Evolutionary conservation across 2,113 vertebrate species (phyloP).

Genomic region (Tympanuchus pallidicinctus): DNA sequence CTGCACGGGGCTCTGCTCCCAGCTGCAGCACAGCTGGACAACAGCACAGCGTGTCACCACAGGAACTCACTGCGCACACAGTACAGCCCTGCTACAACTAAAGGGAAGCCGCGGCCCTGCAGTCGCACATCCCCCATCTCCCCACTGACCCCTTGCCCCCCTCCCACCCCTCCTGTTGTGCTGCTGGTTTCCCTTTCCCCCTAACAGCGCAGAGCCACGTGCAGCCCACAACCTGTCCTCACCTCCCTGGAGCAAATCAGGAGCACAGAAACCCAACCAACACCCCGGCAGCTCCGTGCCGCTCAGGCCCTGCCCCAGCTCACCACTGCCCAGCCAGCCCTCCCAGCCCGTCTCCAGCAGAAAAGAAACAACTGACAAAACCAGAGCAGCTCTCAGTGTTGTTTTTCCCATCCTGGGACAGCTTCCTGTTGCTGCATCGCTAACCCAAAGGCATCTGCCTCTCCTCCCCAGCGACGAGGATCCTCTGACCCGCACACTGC

Average conservation of each 20-base stretch:
- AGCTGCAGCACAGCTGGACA: no score
- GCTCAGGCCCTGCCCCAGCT: background rate
- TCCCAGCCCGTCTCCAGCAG: background rate
- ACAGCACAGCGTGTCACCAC: no score
- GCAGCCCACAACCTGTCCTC: conserved; percentile 16
- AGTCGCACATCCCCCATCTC: no score
- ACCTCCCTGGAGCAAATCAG: background rate
- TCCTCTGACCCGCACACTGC: background rate
- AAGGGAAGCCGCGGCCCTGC: no score
- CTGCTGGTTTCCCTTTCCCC: background rate
- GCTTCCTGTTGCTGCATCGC: background rate
- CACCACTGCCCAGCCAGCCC: background rate
- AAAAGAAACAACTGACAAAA: background rate
- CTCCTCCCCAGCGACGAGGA: background rate
- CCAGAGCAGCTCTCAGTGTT: background rate
- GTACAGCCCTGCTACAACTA: no score
- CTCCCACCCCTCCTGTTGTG: background rate
- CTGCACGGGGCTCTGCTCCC: no score
- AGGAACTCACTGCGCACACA: no score
- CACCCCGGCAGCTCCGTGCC: background rate
- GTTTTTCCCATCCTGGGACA: background rate
- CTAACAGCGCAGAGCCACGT: rapidly evolving
- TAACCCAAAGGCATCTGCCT: background rate
- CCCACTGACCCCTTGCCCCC: background rate
- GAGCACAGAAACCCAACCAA: background rate